These are phyloP conservation scores for Oncopodura yosiiana DNA, from an alignment of 1,140 invertebrate species.

Conservation along the genomic window DNA sequence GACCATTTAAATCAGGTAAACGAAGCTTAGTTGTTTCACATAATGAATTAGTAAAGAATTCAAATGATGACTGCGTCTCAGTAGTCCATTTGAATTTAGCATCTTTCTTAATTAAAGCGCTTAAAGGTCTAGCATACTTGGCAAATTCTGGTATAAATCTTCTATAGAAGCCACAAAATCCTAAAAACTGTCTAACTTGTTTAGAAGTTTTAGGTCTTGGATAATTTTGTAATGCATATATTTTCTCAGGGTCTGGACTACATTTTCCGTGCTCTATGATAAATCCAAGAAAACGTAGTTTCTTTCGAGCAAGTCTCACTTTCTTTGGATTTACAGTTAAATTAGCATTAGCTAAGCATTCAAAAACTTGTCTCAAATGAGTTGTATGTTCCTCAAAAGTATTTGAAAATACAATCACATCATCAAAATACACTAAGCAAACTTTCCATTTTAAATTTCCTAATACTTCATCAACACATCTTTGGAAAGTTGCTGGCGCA, in stretches of 20 bases:
- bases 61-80: conserved; percentile 30
- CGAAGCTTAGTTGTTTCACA: conserved; percentile 22
- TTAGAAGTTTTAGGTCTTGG: conserved; percentile 36
- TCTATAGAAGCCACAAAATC: conserved; percentile 41
- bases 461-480: conserved; percentile 28
- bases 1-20: conserved; percentile 35
- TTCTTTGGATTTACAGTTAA: conserved; percentile 21
- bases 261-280: conserved; percentile 36
- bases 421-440: conserved; percentile 17
- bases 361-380: conserved; percentile 5
- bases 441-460: conserved; percentile 5
- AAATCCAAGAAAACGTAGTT: conserved; percentile 36
- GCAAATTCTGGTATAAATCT: conserved; percentile 38
- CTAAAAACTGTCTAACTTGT: conserved; percentile 41
- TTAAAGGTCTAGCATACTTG: conserved; percentile 31
- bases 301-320: not conserved
- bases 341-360: not conserved
- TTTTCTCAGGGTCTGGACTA: conserved; percentile 36
- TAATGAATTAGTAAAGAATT: conserved; percentile 23
- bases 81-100: conserved; percentile 12
- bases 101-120: conserved; percentile 36
- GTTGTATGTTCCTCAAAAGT: conserved; percentile 3
- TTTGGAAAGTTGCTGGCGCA: conserved; percentile 36
- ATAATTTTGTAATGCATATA: conserved; percentile 33
- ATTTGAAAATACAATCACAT: conserved; percentile 10